These are phyloP conservation scores for Drosophila atripex DNA, from an alignment of 2,888 invertebrate species.

Conservation along the genomic window DNA sequence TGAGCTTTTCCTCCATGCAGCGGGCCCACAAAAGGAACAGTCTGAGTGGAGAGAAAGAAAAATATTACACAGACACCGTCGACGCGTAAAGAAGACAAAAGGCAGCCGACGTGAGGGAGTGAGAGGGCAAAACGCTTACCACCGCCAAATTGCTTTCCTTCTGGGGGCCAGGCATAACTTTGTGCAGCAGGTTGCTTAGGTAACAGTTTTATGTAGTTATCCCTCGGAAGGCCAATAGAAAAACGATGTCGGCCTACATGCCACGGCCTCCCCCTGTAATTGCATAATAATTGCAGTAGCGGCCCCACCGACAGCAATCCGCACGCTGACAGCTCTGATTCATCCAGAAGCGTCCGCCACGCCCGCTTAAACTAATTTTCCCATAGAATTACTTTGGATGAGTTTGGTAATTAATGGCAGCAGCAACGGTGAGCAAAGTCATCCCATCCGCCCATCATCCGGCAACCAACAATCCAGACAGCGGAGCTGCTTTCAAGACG, in stretches of 20 bases:
- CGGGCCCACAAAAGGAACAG: conserved; percentile 36
- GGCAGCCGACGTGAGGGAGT: conserved; percentile 18
- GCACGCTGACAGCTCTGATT: conserved; percentile 44
- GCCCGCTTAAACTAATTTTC: conserved; percentile 72
- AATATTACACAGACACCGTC: conserved; percentile 76
- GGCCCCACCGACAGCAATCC: conserved; percentile 37
- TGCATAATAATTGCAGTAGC: conserved; percentile 76
- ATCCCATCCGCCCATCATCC: conserved; percentile 4
- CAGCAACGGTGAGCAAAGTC: conserved; percentile 35
- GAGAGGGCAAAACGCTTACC: conserved; percentile 29
- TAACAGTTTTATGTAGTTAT: conserved; percentile 77
- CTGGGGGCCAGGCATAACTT: conserved; percentile 56
- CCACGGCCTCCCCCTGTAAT: conserved; percentile 51
- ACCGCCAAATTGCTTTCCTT: conserved; percentile 72
- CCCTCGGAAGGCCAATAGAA: conserved; percentile 32
- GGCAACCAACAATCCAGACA: background rate
- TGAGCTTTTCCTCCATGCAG: conserved; percentile 76
- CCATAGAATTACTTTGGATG: conserved; percentile 73
- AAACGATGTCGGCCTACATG: conserved; percentile 20
- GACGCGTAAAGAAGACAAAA: conserved; percentile 75
- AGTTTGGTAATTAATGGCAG: conserved; percentile 76
- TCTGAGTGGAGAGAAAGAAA: conserved; percentile 62
- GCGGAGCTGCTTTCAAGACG: background rate
- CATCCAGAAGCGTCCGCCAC: conserved; percentile 29
- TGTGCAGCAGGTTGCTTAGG: conserved; percentile 77